Conservation (phyloP, 2,888 invertebrate genomes). For the Dascillus cervinus region DNA sequence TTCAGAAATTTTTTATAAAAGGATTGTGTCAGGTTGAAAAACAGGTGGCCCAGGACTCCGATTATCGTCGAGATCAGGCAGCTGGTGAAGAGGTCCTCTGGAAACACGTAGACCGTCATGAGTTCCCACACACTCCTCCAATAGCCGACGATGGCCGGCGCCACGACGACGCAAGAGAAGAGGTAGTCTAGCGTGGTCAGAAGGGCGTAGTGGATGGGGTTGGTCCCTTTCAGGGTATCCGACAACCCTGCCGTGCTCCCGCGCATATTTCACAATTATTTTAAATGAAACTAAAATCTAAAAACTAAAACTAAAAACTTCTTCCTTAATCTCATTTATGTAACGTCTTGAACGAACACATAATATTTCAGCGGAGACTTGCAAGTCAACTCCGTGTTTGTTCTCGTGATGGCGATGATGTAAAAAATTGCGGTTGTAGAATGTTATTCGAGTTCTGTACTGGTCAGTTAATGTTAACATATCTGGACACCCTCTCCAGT, state of each 20-base stretch:
- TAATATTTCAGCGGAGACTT: no score
- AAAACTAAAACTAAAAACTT: no score
- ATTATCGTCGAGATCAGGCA: conserved; percentile 60
- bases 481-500: conserved; percentile 21
- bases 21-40: conserved; percentile 62
- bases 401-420: no score
- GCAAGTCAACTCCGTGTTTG: no score
- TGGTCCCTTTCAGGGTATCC: conserved; percentile 52
- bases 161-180: conserved; percentile 64
- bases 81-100: conserved; percentile 52
- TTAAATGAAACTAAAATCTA: no score
- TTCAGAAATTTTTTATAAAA: conserved; percentile 51
- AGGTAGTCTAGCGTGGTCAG: conserved; percentile 63
- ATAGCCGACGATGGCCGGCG: conserved; percentile 75
- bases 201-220: conserved; percentile 44
- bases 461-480: conserved; percentile 11
- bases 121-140: conserved; percentile 84
- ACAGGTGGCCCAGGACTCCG: conserved; percentile 62
- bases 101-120: conserved; percentile 64
- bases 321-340: no score
- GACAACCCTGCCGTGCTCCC: conserved; percentile 61
- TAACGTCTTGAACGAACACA: no score
- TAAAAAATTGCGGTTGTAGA: no score
- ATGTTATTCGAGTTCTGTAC: conserved; percentile 5
- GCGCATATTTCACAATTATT: conserved; percentile 46